Evolutionary conservation across 2,113 vertebrate species (phyloP).

Genomic region (Perca fluviatilis): DNA sequence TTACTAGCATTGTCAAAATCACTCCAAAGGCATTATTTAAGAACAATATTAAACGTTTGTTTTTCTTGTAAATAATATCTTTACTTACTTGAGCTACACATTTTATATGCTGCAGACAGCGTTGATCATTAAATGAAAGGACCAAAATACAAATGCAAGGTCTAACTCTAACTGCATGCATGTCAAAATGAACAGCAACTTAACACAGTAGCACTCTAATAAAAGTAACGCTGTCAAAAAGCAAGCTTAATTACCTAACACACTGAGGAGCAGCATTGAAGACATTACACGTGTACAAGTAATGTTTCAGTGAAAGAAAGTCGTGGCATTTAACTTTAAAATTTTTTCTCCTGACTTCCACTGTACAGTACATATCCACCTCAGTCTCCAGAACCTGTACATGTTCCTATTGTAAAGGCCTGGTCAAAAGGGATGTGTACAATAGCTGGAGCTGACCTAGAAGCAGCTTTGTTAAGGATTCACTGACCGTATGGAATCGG

Average conservation of each 20-base stretch:
- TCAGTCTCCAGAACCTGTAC: slow-evolving; percentile 4
- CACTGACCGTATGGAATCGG: slow-evolving; percentile 49
- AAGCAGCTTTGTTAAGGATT: slow-evolving; percentile 58
- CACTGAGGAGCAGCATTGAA: slow-evolving; percentile 25
- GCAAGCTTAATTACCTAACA: slow-evolving; percentile 33
- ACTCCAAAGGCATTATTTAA: slow-evolving; percentile 16
- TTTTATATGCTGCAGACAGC: slow-evolving; percentile 5
- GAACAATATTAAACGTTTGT: slow-evolving; percentile 28
- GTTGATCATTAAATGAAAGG: slow-evolving; percentile 32
- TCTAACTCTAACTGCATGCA: neutral
- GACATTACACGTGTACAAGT: slow-evolving; percentile 17
- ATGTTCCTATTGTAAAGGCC: slow-evolving; percentile 30
- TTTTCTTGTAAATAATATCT: slow-evolving; percentile 13
- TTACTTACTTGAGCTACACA: neutral
- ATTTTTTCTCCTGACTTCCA: slow-evolving; percentile 33
- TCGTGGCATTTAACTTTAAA: slow-evolving; percentile 14
- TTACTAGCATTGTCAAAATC: slow-evolving; percentile 21
- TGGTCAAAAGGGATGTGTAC: slow-evolving; percentile 19
- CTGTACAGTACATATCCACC: neutral
- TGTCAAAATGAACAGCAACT: slow-evolving; percentile 13
- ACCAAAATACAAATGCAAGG: slow-evolving; percentile 10
- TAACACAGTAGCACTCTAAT: slow-evolving; percentile 29
- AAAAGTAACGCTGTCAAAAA: slow-evolving; percentile 41
- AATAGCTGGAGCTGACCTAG: slow-evolving; percentile 41
- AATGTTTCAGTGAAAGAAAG: slow-evolving; percentile 36